These are phyloP conservation scores for Drosophila kambysellisi DNA, from an alignment of 2,888 invertebrate genomes.

Conservation along the genomic window DNA sequence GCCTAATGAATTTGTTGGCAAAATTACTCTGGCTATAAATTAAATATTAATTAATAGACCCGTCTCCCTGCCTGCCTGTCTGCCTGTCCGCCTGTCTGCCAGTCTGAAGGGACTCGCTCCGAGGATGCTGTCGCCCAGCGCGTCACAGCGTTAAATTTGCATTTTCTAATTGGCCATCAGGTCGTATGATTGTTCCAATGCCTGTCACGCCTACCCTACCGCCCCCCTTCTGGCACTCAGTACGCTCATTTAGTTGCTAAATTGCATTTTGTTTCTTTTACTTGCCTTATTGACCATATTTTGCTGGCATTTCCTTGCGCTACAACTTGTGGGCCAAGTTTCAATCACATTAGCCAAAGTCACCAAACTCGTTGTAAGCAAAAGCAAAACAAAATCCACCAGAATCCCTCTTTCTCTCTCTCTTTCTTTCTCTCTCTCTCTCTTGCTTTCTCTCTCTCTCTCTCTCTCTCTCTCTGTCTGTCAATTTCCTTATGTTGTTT, in stretches of 20 bases:
- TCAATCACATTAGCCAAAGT: constrained; percentile 15
- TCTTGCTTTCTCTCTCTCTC: neutral
- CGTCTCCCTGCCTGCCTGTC: constrained; percentile 9
- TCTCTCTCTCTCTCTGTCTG: neutral
- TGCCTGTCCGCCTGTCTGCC: neutral
- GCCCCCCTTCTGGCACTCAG: neutral
- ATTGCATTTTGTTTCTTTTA: constrained; percentile 60
- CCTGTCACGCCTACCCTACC: constrained; percentile 6
- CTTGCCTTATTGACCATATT: constrained; percentile 41
- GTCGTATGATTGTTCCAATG: constrained; percentile 53
- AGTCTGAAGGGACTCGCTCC: constrained; percentile 22
- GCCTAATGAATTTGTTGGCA: constrained; percentile 51
- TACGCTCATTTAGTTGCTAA: constrained; percentile 30
- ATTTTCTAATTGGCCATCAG: constrained; percentile 75
- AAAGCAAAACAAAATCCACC: constrained; percentile 1
- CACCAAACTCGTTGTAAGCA: constrained; percentile 9
- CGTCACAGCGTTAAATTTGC: constrained; percentile 59
- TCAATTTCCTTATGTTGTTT: neutral
- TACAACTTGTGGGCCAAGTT: neutral
- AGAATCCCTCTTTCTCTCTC: neutral
- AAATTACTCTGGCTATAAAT: constrained; percentile 65
- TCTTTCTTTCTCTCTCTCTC: neutral
- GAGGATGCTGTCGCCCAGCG: constrained; percentile 11
- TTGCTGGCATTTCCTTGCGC: constrained; percentile 28
- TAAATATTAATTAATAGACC: constrained; percentile 78